phyloP scores from a whole-genome alignment of 2,888 invertebrate genomes.

The Mesopsocus fuscifrons region DNA sequence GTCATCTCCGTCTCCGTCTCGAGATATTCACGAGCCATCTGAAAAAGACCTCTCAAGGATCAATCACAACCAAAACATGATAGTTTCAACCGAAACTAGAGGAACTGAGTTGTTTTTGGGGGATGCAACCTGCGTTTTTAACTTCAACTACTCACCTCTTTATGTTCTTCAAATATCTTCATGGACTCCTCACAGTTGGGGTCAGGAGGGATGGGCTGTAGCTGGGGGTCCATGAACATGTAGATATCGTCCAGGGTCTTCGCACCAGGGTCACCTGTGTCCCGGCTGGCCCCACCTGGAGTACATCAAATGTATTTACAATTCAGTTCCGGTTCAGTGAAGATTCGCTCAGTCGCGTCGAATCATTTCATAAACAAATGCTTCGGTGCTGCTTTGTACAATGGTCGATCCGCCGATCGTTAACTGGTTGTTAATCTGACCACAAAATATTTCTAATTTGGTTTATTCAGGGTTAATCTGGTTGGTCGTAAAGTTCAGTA shows the following conservation, averaged over 20 bases:
- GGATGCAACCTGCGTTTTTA: no score
- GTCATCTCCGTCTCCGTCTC: conserved; percentile 76
- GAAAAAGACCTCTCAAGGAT: conserved; percentile 18
- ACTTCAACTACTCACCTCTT: conserved; percentile 28
- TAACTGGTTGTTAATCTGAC: no score
- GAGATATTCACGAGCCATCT: conserved; percentile 73
- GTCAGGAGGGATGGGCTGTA: conserved; percentile 71
- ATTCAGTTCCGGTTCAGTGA: no score
- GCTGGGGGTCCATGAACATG: conserved; percentile 59
- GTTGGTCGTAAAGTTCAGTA: no score
- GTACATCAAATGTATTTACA: background rate
- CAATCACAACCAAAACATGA: no score
- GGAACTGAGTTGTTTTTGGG: no score
- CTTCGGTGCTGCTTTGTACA: no score
- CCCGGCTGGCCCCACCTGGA: conserved; percentile 20
- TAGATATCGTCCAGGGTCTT: conserved; percentile 41
- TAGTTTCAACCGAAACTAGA: background rate
- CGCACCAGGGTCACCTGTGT: conserved; percentile 32
- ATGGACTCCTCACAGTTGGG: conserved; percentile 53
- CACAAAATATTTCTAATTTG: no score
- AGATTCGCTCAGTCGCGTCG: no score
- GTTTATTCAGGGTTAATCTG: no score
- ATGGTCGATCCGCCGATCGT: no score
- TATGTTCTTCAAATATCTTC: conserved; percentile 74
- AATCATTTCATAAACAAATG: no score